Evolutionary conservation across 2,888 invertebrate genomes (phyloP).

Genomic region (Bruchidius siliquastri): DNA sequence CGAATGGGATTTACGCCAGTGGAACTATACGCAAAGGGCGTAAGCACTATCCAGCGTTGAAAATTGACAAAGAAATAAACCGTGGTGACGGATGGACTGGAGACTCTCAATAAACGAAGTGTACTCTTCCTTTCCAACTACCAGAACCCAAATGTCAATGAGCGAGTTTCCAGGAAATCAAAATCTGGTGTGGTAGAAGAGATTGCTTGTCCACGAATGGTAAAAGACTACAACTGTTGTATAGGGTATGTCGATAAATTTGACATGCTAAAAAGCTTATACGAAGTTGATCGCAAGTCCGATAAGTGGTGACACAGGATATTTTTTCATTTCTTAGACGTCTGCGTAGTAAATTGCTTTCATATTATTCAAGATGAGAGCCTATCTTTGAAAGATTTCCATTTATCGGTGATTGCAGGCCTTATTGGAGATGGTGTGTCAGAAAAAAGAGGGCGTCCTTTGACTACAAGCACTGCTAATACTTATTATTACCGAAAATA

Average conservation of each 20-base stretch:
- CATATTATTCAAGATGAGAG: neutral
- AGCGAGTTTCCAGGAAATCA: slow-evolving; percentile 3
- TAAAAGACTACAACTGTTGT: slow-evolving; percentile 31
- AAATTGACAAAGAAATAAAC: neutral
- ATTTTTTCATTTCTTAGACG: slow-evolving; percentile 5
- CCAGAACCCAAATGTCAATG: slow-evolving; percentile 7
- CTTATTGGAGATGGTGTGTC: no score
- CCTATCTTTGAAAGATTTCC: neutral
- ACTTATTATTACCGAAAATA: slow-evolving; percentile 2
- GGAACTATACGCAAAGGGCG: slow-evolving; percentile 18
- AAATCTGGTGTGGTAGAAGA: slow-evolving; percentile 8
- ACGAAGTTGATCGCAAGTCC: slow-evolving; percentile 32
- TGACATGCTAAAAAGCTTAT: slow-evolving; percentile 31
- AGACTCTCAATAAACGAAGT: slow-evolving; percentile 6
- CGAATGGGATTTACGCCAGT: slow-evolving; percentile 14
- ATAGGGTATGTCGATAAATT: slow-evolving; percentile 36
- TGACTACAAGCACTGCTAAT: no score
- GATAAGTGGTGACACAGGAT: slow-evolving; percentile 33
- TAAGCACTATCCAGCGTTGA: slow-evolving; percentile 16
- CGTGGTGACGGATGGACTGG: neutral
- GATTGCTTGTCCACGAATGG: slow-evolving; percentile 11
- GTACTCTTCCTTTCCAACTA: slow-evolving; percentile 9
- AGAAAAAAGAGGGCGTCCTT: no score
- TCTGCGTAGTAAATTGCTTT: neutral
- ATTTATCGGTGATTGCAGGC: no score